Evolutionary conservation across 1,140 invertebrate genomes (phyloP).

Genomic region (Aphelenchoides avenae): DNA sequence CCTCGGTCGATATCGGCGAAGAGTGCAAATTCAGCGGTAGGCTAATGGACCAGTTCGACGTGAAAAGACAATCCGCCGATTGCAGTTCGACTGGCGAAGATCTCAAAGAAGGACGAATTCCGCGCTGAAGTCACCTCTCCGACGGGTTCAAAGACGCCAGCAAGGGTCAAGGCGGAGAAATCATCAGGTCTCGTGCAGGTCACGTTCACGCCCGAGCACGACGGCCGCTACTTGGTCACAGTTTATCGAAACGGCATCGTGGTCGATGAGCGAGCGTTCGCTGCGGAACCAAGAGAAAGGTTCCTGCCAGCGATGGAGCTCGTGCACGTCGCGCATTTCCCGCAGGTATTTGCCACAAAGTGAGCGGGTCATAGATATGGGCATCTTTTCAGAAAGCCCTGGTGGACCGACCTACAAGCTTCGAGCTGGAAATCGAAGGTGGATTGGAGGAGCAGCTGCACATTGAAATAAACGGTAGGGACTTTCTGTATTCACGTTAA

Average conservation of each 20-base stretch:
- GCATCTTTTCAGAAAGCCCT: constrained; percentile 22
- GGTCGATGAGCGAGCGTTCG: constrained; percentile 24
- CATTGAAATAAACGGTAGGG: constrained; percentile 48
- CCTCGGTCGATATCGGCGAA: no score
- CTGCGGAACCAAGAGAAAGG: constrained; percentile 11
- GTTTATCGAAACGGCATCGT: constrained; percentile 19
- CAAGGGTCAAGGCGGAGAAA: constrained; percentile 28
- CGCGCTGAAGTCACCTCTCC: constrained; percentile 37
- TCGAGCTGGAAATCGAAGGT: constrained; percentile 43
- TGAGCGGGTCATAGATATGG: no score
- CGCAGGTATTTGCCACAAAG: no score
- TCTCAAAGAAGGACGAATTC: constrained; percentile 26
- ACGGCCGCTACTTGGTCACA: constrained; percentile 24
- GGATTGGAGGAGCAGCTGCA: constrained; percentile 34
- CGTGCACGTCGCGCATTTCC: no score
- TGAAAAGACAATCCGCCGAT: constrained; percentile 8
- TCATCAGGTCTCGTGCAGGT: constrained; percentile 22
- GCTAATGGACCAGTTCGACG: background rate
- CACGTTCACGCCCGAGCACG: constrained; percentile 3
- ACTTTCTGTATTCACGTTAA: constrained; percentile 15
- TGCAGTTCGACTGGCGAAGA: constrained; percentile 9
- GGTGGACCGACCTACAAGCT: constrained; percentile 40
- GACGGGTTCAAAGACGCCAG: constrained; percentile 20
- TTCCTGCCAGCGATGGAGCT: constrained; percentile 15
- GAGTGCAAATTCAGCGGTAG: background rate